Percentiles rank a stretch among this genome's conserved stretches.
Conservation (phyloP, 2,113 vertebrate species). For the Machaerirhynchus nigripectus region DNA sequence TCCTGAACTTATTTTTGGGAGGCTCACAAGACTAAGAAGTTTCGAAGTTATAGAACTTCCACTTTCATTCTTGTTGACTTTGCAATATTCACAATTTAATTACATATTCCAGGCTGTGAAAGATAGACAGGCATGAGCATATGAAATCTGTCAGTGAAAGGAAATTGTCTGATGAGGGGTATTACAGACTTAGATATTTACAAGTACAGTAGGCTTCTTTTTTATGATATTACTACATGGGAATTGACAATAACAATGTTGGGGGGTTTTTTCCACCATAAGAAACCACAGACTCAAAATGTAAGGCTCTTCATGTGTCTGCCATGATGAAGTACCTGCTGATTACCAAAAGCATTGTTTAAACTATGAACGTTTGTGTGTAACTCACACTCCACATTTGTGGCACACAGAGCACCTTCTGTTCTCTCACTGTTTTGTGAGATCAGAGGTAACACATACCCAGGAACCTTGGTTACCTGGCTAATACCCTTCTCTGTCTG, state of each 20-base stretch:
- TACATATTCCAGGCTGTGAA: not conserved
- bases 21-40: not conserved
- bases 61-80: not conserved
- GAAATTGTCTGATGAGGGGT: not conserved
- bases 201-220: not conserved
- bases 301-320: not conserved
- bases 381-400: not conserved
- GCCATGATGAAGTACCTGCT: not conserved
- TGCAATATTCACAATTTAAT: not conserved
- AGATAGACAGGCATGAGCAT: not conserved
- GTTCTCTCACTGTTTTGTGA: not conserved
- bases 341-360: not conserved
- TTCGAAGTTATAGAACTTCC: not conserved
- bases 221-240: not conserved
- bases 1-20: not conserved
- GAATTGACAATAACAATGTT: not conserved
- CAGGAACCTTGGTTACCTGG: not conserved
- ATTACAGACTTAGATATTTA: not conserved
- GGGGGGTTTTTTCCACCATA: not conserved
- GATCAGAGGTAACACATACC: not conserved
- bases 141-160: not conserved
- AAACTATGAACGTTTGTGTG: not conserved
- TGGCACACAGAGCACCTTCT: not conserved
- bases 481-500: not conserved
- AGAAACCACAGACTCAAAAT: not conserved